Percentiles rank a stretch among this genome's conserved stretches.
Conservation (phyloP, 2,888 invertebrate genomes). For the Papilio protenor region DNA sequence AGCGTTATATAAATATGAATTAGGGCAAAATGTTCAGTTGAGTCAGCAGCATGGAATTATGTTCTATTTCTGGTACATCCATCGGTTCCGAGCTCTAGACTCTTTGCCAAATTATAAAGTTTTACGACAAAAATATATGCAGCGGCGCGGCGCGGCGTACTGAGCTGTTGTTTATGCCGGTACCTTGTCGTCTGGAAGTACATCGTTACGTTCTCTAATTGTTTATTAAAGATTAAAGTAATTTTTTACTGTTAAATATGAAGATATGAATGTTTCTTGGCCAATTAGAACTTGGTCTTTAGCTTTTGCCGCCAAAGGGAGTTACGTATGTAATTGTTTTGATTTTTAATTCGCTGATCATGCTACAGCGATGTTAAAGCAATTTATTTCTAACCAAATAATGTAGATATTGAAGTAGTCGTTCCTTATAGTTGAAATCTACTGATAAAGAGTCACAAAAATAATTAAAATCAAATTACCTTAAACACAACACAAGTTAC, state of each 20-base stretch:
- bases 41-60: slow-evolving; percentile 72
- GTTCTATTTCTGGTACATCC: slow-evolving; percentile 74
- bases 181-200: slow-evolving; percentile 22
- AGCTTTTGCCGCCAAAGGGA: background rate
- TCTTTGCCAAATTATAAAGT: slow-evolving; percentile 78
- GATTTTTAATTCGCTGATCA: background rate
- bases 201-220: slow-evolving; percentile 3
- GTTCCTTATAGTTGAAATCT: background rate
- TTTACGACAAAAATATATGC: slow-evolving; percentile 75
- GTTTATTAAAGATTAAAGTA: background rate
- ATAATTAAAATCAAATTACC: background rate
- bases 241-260: slow-evolving; percentile 5
- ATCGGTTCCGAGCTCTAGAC: slow-evolving; percentile 68
- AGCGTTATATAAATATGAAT: slow-evolving; percentile 48
- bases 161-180: slow-evolving; percentile 46
- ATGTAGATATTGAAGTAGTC: background rate
- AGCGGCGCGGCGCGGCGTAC: slow-evolving; percentile 59
- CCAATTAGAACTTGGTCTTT: background rate
- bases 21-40: slow-evolving; percentile 56
- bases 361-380: background rate
- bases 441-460: background rate
- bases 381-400: background rate
- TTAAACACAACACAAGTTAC: background rate
- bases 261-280: background rate
- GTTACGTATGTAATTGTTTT: background rate